Evolutionary conservation across 1,140 invertebrate genomes (phyloP).

Genomic region (Euschistus heros): DNA sequence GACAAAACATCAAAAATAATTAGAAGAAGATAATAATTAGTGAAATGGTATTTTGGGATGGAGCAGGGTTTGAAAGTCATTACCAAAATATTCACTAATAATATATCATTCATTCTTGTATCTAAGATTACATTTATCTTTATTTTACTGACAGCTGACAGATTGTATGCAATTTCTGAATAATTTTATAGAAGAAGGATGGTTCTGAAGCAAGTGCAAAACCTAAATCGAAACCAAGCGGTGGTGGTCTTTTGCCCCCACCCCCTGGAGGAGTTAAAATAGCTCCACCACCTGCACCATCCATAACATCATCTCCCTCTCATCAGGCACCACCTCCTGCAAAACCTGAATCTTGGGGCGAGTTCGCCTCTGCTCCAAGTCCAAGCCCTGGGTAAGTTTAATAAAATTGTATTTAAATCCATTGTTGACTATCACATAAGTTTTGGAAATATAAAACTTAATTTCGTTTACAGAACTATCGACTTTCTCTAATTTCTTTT

Average conservation of each 20-base stretch:
- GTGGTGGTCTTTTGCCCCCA: conserved; percentile 48
- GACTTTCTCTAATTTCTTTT: conserved; percentile 9
- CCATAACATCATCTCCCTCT: conserved; percentile 49
- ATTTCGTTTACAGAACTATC: conserved; percentile 9
- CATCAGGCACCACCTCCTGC: conserved; percentile 38
- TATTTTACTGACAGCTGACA: no score
- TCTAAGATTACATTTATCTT: no score
- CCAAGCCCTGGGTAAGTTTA: conserved; percentile 36
- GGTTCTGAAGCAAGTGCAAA: conserved; percentile 55
- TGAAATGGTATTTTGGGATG: no score
- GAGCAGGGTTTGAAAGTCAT: no score
- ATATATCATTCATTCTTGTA: no score
- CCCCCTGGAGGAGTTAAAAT: conserved; percentile 66
- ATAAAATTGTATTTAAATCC: conserved; percentile 3
- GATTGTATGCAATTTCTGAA: no score
- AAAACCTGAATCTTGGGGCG: conserved; percentile 50
- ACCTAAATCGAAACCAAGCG: conserved; percentile 46
- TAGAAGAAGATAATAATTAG: no score
- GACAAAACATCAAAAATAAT: no score
- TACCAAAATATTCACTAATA: no score
- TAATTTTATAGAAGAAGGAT: conserved; percentile 67
- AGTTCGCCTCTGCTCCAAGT: conserved; percentile 55
- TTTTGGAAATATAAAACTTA: conserved; percentile 5
- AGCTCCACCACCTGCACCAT: conserved; percentile 52
- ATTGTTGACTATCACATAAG: background rate